Conservation (phyloP, 2,113 vertebrate genomes). For the Strigops habroptila region DNA sequence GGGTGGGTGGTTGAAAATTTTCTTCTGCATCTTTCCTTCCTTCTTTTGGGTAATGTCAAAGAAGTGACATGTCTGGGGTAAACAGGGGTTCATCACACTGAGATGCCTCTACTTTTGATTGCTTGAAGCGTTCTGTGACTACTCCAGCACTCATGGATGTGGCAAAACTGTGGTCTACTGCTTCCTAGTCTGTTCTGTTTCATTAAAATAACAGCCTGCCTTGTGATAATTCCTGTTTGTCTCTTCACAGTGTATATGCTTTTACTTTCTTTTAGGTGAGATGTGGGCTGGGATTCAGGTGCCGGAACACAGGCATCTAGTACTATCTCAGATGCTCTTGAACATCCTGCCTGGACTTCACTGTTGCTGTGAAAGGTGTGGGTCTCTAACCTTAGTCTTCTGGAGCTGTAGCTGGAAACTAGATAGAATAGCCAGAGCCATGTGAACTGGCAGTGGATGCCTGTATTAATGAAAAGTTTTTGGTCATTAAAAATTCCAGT, state of each 20-base stretch:
- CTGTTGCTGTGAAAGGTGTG: background rate
- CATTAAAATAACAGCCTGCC: background rate
- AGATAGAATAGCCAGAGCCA: background rate
- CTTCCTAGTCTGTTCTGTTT: background rate
- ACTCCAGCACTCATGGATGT: rapidly evolving
- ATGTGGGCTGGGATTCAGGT: background rate
- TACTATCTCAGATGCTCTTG: background rate
- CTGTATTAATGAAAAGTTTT: background rate
- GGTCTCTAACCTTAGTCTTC: background rate
- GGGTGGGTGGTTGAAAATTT: background rate
- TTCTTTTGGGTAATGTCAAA: background rate
- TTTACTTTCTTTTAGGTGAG: background rate
- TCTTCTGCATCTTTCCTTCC: background rate
- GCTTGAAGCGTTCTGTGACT: background rate
- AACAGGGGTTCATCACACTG: background rate
- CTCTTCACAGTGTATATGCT: background rate
- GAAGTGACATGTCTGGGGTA: background rate
- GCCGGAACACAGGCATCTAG: background rate
- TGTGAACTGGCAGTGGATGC: background rate
- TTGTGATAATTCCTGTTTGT: background rate
- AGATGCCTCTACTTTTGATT: background rate
- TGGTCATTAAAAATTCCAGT: background rate
- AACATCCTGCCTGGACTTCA: background rate
- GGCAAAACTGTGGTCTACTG: background rate
- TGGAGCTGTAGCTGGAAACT: background rate